Base-by-base conservation (phyloP, 2,113 vertebrate genomes). In the Sceloporus tristichus region DNA sequence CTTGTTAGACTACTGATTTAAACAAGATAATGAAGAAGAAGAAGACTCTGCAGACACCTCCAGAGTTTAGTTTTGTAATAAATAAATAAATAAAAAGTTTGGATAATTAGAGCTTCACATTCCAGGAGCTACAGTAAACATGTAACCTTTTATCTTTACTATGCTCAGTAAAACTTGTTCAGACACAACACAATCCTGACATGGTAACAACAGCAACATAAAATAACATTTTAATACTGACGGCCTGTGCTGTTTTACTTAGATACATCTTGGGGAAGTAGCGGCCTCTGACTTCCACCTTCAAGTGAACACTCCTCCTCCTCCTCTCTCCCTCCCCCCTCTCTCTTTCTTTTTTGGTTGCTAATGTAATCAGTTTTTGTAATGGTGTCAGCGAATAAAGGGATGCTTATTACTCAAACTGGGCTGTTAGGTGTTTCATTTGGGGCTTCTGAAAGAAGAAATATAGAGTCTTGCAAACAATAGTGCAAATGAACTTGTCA, bases 1-100 rank as follows among this genome's bases (percentile, higher is more conserved):
- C 96, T 97, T 97, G 95, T 96, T 97, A n/a, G n/a, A 98, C 97
- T 97, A 97, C 97, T 98, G 97, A 98, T 96, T 96, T 96, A 96
- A 97, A 97, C 92, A 95, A 90, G n/a, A 93, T 91, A 81, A 87
- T 62, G 76, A 92, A 90, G 85, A 93, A 94, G 90, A n/a, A 34
- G 90, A 94, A 91, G 93, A 93, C 96, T 97, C 96, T 96, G 95
- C 96, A 96, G n/a, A 95, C 94, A 96, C 92, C 96, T 96, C 93
- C 96, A 96, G 96, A 97, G 96, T 96, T 97, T 97, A 97, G 96
- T 97, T 97, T 97, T 97, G 91, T 97, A 97, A 96, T 96, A 96
- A 54, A n/a, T n/a, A 73, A 82, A 53, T 74, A 87, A 75, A 73
- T 94, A 94, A 95, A 94, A 91, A 94, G 89, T 97, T 97, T 97